Evolutionary conservation across 2,888 invertebrate genomes (phyloP), one percentile per base, ranked within the genome.

Genomic region (Caenorhabditis virilis): DNA sequence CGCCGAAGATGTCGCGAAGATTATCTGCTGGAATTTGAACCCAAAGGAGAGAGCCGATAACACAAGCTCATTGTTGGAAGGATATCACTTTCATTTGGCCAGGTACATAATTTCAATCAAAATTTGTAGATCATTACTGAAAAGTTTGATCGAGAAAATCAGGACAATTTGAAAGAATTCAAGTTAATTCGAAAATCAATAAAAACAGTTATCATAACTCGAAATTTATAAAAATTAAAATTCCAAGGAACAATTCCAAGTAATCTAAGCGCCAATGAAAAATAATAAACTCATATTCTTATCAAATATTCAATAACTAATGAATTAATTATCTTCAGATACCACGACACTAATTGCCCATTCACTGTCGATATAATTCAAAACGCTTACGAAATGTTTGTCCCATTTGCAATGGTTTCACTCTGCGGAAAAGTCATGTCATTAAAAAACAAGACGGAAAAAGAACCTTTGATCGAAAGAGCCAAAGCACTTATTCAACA

Each of bases 1-100:
- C 52, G 80, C 76, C 0, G 80, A 80, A 58, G 80, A 80, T 50
- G 60, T 80, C n/a, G 75, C 78, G 15, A 80, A 80, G 50, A 76
- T 76, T 11, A 80, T 80, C 5, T 80, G 78, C 53, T 80, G 79
- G 79, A 80, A 80, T 63, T 47, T 58, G 55, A 62, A 57, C 22
- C 48, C 64, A 6, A 64, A 69, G 53, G 69, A 69, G 25, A 38
- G 69, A 38, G 52, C 61, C 38, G 67, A 72, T 36, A 63, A 66
- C 43, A 68, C 72, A 11, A 57, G 54, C 26, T 63, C 65, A 6
- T 49, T 72, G 11, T 46, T 72, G 3, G 69, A 72, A 60, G 57
- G 58, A 38, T 72, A 72, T 23, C 69, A 72, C 38, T 67, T 67
- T 38, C 67, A 69, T 48, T 42, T 72, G 43, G 61, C 61, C 0